Percentiles rank a stretch among this genome's conserved stretches.
Conservation (phyloP, 2,113 vertebrate species). For the Haemorhous mexicanus region DNA sequence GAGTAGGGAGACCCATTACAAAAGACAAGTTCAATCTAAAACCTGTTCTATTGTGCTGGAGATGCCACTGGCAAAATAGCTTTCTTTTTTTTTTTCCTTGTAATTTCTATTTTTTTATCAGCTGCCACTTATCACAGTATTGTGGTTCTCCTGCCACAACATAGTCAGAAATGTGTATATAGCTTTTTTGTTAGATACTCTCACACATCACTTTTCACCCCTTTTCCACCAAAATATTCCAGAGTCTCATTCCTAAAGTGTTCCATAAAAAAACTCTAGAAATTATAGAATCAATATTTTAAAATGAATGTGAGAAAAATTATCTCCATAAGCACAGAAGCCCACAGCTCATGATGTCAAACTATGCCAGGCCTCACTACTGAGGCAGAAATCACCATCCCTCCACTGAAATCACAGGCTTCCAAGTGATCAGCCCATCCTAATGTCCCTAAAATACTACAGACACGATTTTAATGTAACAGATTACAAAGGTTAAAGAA, state of each 20-base stretch:
- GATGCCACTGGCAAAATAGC: background rate
- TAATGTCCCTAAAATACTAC: background rate
- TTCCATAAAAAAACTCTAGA: background rate
- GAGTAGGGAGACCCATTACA: background rate
- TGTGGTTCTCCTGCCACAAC: background rate
- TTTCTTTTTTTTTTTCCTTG: background rate
- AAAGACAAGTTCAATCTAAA: background rate
- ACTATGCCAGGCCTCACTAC: background rate
- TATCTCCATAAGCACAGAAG: background rate
- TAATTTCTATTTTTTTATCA: background rate
- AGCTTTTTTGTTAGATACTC: background rate
- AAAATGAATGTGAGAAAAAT: background rate
- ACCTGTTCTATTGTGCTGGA: background rate
- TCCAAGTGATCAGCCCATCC: background rate
- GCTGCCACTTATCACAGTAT: accelerated
- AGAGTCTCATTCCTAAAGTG: background rate
- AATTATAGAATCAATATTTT: background rate
- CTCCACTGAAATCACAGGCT: background rate
- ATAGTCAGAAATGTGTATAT: background rate
- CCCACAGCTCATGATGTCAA: background rate
- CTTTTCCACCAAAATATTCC: background rate
- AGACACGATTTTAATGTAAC: background rate
- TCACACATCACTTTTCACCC: background rate
- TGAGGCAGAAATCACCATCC: background rate
- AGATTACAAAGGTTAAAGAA: background rate